These are phyloP conservation scores for Eubasilissa splendida DNA, from an alignment of 2,888 invertebrate genomes.

Conservation along the genomic window DNA sequence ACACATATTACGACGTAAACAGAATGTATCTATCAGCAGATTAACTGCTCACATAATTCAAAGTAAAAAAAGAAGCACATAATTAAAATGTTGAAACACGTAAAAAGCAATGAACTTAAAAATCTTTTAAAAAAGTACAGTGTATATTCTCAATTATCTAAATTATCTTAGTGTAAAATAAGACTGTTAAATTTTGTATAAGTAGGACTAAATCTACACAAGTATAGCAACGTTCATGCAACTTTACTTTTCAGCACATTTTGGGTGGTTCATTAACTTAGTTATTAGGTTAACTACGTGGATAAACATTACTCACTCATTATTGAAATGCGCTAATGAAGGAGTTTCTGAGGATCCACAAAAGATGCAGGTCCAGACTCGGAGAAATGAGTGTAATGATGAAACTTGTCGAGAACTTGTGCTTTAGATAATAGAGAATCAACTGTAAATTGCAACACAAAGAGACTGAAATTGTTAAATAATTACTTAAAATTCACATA, in stretches of 20 bases:
- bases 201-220: too few species aligned
- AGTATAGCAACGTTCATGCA: too few species aligned
- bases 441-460: background rate
- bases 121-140: conserved; percentile 24
- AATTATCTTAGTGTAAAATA: background rate
- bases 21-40: conserved; percentile 20
- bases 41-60: conserved; percentile 7
- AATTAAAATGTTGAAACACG: conserved; percentile 20
- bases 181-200: too few species aligned
- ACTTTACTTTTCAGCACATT: too few species aligned
- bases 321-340: too few species aligned
- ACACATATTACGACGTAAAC: conserved; percentile 33
- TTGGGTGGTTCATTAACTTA: too few species aligned
- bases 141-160: conserved; percentile 2
- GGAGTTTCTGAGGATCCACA: too few species aligned
- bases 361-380: too few species aligned
- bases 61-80: background rate
- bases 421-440: background rate
- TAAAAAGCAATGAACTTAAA: conserved; percentile 6
- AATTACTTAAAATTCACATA: conserved; percentile 3
- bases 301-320: too few species aligned
- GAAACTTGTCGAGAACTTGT: too few species aligned
- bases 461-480: conserved; percentile 17
- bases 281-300: too few species aligned
- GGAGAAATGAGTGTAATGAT: too few species aligned